phyloP scores from a whole-genome alignment of 2,113 vertebrate genomes.

The Percina caprodes region DNA sequence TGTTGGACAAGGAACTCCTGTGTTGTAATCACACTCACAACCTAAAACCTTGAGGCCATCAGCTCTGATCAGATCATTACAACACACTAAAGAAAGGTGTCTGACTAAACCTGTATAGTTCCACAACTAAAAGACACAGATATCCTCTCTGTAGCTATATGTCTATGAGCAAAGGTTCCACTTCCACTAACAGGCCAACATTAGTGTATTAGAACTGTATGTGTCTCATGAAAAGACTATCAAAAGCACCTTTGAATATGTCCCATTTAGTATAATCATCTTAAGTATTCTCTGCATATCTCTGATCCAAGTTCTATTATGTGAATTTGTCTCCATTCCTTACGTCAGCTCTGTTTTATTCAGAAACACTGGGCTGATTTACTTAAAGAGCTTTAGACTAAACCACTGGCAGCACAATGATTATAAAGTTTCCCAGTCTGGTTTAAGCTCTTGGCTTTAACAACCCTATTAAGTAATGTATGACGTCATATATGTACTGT shows the following conservation, averaged over 20 bases:
- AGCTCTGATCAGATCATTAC: background rate
- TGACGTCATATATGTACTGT: background rate
- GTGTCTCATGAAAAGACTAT: background rate
- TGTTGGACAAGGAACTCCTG: background rate
- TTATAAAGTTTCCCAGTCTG: background rate
- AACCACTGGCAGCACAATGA: constrained; percentile 15
- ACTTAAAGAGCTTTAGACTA: constrained; percentile 24
- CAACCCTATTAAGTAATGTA: background rate
- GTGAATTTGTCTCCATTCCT: background rate
- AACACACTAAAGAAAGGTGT: background rate
- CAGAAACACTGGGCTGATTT: constrained; percentile 16
- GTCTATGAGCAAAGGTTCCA: background rate
- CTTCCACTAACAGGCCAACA: background rate
- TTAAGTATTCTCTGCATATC: constrained; percentile 6
- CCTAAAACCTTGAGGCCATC: background rate
- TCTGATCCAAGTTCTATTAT: background rate
- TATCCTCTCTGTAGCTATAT: background rate
- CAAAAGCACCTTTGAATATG: background rate
- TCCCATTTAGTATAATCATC: constrained; percentile 12
- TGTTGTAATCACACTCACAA: background rate
- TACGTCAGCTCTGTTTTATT: background rate
- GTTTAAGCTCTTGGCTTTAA: constrained; percentile 18
- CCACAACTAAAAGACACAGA: background rate
- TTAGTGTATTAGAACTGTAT: background rate
- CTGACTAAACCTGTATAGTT: background rate